Evolutionary conservation across 1,140 invertebrate species (phyloP).

Genomic region (Drosophila ananassae): DNA sequence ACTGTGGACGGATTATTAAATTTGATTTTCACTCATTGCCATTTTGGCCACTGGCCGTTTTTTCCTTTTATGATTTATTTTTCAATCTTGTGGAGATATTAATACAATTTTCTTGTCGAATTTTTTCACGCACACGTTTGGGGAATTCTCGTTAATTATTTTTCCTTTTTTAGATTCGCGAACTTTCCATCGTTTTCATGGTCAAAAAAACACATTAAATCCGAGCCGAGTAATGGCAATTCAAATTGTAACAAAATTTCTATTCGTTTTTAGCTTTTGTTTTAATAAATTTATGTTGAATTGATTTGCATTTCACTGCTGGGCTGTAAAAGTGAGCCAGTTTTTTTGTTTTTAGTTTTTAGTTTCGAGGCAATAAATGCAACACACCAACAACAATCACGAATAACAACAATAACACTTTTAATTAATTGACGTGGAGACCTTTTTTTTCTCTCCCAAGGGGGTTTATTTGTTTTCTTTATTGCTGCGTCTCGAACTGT

Average conservation of each 20-base stretch:
- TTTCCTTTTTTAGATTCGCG: slow-evolving; percentile 31
- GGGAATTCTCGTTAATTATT: slow-evolving; percentile 41
- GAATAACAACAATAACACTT: slow-evolving; percentile 28
- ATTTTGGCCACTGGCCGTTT: slow-evolving; percentile 44
- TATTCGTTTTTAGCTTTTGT: slow-evolving; percentile 30
- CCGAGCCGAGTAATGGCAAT: slow-evolving; percentile 44
- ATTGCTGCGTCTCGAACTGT: slow-evolving; percentile 32
- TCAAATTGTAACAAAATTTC: slow-evolving; percentile 50
- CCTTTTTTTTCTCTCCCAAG: slow-evolving; percentile 25
- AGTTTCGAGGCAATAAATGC: slow-evolving; percentile 45
- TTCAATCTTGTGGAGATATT: background rate
- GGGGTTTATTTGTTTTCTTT: slow-evolving; percentile 41
- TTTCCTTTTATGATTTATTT: slow-evolving; percentile 21
- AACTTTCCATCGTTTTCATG: slow-evolving; percentile 74
- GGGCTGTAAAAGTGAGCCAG: slow-evolving; percentile 34
- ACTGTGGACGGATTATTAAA: slow-evolving; percentile 46
- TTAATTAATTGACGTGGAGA: slow-evolving; percentile 62
- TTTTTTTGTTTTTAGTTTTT: slow-evolving; percentile 25
- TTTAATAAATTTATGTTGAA: slow-evolving; percentile 43
- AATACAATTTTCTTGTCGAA: background rate
- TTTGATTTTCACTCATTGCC: slow-evolving; percentile 65
- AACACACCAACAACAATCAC: slow-evolving; percentile 19
- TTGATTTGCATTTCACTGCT: slow-evolving; percentile 55
- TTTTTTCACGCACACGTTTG: slow-evolving; percentile 42
- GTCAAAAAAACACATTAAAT: slow-evolving; percentile 60